Conservation (phyloP, 2,113 vertebrate genomes). For the Telmatochromis sp. region DNA sequence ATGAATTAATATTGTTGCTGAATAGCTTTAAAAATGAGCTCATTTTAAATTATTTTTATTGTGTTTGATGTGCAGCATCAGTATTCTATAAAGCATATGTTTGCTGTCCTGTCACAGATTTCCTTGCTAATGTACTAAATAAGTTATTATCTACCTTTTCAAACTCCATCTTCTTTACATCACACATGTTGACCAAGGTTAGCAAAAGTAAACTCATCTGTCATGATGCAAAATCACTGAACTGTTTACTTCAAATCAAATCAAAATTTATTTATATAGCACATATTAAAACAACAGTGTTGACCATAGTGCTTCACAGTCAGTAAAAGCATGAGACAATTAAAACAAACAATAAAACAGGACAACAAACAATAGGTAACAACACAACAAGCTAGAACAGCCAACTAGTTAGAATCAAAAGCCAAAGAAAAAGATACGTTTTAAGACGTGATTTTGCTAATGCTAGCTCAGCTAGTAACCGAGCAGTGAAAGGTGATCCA, state of each 20-base stretch:
- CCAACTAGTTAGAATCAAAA: neutral
- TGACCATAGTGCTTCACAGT: neutral
- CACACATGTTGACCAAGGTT: neutral
- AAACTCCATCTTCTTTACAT: neutral
- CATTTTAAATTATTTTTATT: neutral
- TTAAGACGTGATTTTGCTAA: fast-evolving
- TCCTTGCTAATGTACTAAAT: neutral
- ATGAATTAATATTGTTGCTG: neutral
- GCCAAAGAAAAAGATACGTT: neutral
- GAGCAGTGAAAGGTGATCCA: neutral
- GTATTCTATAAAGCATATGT: neutral
- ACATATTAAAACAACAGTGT: neutral
- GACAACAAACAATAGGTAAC: neutral
- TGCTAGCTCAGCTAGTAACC: neutral
- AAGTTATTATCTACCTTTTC: neutral
- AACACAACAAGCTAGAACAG: neutral
- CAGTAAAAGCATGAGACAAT: neutral
- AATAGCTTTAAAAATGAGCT: neutral
- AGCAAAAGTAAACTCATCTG: neutral
- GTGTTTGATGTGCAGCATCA: neutral
- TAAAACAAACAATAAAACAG: neutral
- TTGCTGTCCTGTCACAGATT: neutral
- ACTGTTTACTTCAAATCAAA: neutral
- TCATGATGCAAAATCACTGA: neutral
- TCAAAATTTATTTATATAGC: neutral